These are phyloP conservation scores for Lordiphosa collinella DNA, from an alignment of 1,140 invertebrate genomes.

Conservation along the genomic window DNA sequence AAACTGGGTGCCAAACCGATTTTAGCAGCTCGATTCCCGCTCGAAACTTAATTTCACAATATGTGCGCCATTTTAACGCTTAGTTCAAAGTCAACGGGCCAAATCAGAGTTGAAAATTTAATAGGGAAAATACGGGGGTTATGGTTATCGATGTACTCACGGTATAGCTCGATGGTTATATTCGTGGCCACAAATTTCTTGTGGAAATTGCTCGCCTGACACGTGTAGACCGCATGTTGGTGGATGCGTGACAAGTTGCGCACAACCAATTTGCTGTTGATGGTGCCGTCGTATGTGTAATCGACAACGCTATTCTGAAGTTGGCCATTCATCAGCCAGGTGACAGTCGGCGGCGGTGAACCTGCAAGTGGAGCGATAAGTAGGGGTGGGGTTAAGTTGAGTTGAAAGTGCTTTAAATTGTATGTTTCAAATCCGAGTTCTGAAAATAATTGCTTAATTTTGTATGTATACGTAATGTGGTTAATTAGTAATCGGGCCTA, in stretches of 20 bases:
- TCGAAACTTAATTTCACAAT: conserved; percentile 8
- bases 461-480: no score
- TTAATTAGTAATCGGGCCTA: no score
- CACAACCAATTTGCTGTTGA: conserved; percentile 81
- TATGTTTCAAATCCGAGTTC: no score
- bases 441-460: no score
- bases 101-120: no score
- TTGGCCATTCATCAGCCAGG: conserved; percentile 91
- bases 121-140: no score
- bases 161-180: conserved; percentile 86
- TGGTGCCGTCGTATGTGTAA: conserved; percentile 75
- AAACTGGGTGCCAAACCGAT: conserved; percentile 57
- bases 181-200: conserved; percentile 84
- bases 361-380: conserved; percentile 82
- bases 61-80: no score
- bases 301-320: conserved; percentile 81
- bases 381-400: neutral
- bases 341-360: conserved; percentile 89
- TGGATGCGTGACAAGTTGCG: conserved; percentile 84
- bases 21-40: conserved; percentile 55
- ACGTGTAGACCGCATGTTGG: conserved; percentile 89
- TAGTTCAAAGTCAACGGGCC: no score
- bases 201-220: conserved; percentile 90
- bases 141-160: conserved; percentile 80
- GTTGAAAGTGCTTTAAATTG: neutral